Conservation (phyloP, 2,888 invertebrate genomes). For the Pheosia gnoma region DNA sequence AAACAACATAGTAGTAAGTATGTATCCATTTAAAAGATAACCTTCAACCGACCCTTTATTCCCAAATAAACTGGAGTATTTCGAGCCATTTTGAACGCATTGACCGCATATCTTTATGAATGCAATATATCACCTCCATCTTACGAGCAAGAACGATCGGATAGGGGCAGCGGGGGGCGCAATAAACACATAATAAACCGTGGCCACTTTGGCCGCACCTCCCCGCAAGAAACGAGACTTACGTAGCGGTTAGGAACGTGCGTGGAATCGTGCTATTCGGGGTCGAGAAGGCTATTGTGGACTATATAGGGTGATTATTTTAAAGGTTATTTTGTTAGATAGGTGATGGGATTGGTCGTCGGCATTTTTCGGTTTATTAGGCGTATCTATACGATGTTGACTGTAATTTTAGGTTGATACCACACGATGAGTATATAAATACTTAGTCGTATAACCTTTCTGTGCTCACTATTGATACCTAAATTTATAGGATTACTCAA, state of each 20-base stretch:
- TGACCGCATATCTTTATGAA: constrained; percentile 37
- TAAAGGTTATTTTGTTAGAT: constrained; percentile 10
- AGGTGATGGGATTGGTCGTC: background rate
- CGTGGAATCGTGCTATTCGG: constrained; percentile 24
- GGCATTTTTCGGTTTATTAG: background rate
- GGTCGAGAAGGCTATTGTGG: constrained; percentile 16
- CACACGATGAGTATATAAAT: too few species aligned
- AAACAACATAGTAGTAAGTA: too few species aligned
- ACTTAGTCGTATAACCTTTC: too few species aligned
- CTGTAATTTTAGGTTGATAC: too few species aligned
- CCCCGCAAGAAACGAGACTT: constrained; percentile 40
- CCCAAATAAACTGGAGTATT: background rate
- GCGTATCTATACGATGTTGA: too few species aligned
- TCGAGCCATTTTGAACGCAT: constrained; percentile 6
- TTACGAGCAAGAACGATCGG: constrained; percentile 57
- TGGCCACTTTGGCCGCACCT: constrained; percentile 38
- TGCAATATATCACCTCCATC: constrained; percentile 43
- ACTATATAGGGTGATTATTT: constrained; percentile 26
- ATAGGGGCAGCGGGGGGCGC: constrained; percentile 54
- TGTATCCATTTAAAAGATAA: background rate
- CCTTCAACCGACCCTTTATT: constrained; percentile 20
- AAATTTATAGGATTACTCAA: too few species aligned
- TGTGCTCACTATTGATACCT: too few species aligned
- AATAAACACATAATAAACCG: constrained; percentile 70
- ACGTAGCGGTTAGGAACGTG: constrained; percentile 35